These are phyloP conservation scores for Gerris buenoi DNA, from an alignment of 1,140 invertebrate species.

Conservation along the genomic window DNA sequence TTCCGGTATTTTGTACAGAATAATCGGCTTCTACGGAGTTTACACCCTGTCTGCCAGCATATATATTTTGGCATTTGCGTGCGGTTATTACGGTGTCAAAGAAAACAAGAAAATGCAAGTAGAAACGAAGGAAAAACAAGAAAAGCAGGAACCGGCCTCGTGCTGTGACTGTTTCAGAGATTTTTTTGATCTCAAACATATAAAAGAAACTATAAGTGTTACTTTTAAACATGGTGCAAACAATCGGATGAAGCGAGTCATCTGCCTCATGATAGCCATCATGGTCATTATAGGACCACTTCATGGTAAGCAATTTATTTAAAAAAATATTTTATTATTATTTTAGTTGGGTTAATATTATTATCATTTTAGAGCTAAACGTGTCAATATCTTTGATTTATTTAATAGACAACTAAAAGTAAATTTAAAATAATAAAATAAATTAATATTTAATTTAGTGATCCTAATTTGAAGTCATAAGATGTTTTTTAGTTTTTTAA, in stretches of 20 bases:
- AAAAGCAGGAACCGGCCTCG: neutral
- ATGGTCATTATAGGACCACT: constrained; percentile 68
- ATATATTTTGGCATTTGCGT: constrained; percentile 54
- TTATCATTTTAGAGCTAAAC: too few species aligned
- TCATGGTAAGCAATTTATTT: constrained; percentile 50
- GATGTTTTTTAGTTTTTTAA: too few species aligned
- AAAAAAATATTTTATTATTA: too few species aligned
- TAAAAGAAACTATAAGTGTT: constrained; percentile 12
- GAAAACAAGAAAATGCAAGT: neutral
- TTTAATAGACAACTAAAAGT: too few species aligned
- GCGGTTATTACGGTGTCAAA: constrained; percentile 32
- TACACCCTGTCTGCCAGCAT: constrained; percentile 54
- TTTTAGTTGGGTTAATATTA: too few species aligned
- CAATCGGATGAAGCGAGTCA: constrained; percentile 38
- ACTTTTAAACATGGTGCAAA: constrained; percentile 34
- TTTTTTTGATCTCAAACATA: constrained; percentile 17
- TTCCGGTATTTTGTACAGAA: constrained; percentile 32
- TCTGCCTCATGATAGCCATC: constrained; percentile 59
- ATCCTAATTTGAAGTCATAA: too few species aligned
- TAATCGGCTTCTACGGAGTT: constrained; percentile 64
- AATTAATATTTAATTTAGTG: too few species aligned
- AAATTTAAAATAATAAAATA: too few species aligned
- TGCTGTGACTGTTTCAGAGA: constrained; percentile 16
- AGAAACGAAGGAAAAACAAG: neutral
- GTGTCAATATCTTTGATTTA: too few species aligned